Evolutionary conservation across 2,888 invertebrate genomes (phyloP).

Genomic region (Tiphia femorata): DNA sequence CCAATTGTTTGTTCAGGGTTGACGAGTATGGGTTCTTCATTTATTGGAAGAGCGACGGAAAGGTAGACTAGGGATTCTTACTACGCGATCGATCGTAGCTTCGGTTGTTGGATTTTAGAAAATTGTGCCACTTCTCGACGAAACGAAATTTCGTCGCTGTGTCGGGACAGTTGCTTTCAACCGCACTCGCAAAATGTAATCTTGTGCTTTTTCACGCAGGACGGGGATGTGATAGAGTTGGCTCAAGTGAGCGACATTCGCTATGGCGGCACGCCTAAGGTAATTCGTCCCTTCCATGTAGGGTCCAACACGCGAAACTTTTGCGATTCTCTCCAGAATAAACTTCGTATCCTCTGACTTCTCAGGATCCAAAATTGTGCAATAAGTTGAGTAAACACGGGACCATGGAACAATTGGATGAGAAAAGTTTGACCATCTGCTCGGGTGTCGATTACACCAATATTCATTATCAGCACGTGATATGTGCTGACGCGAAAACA

Average conservation of each 20-base stretch:
- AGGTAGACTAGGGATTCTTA: conserved; percentile 44
- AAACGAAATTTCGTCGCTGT: conserved; percentile 18
- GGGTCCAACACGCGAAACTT: background rate
- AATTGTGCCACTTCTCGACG: too few relatives aligned
- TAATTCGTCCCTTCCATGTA: conserved; percentile 21
- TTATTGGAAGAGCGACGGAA: conserved; percentile 76
- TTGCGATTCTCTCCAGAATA: background rate
- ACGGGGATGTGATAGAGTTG: conserved; percentile 66
- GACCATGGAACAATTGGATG: conserved; percentile 70
- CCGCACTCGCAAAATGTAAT: too few relatives aligned
- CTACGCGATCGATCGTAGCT: conserved; percentile 17
- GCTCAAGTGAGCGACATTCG: conserved; percentile 67
- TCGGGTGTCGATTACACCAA: conserved; percentile 78
- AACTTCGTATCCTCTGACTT: background rate
- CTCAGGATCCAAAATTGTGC: conserved; percentile 71
- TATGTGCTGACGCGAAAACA: conserved; percentile 73
- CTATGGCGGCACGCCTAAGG: conserved; percentile 65
- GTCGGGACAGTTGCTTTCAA: background rate
- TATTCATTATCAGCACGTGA: conserved; percentile 75
- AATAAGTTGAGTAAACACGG: conserved; percentile 71
- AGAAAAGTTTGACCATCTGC: conserved; percentile 76
- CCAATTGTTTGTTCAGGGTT: conserved; percentile 73
- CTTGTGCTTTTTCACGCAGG: conserved; percentile 47
- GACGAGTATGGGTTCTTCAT: conserved; percentile 77
- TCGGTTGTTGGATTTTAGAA: conserved; percentile 48